Evolutionary conservation across 2,888 invertebrate species (phyloP).

Genomic region (Standfussiana lucernea): DNA sequence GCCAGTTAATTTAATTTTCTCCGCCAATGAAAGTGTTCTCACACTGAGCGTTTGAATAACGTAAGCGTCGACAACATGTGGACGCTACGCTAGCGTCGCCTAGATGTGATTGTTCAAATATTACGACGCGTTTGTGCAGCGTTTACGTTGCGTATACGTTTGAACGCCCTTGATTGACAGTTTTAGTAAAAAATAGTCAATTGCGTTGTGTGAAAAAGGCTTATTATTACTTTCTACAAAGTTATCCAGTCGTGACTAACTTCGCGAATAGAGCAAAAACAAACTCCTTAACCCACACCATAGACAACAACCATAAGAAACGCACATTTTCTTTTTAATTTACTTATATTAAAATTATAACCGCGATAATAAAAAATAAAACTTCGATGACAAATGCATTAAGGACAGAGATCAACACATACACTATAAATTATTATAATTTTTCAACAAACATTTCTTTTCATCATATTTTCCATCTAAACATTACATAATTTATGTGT

Average conservation of each 20-base stretch:
- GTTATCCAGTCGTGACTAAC: constrained; percentile 37
- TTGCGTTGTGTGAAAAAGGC: not conserved
- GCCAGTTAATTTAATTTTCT: too few relatives aligned
- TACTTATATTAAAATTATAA: constrained; percentile 36
- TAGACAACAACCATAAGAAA: constrained; percentile 62
- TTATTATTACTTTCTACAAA: not conserved
- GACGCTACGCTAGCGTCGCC: not conserved
- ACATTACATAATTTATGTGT: constrained; percentile 43
- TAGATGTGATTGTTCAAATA: not conserved
- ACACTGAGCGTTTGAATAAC: too few relatives aligned
- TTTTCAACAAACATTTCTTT: constrained; percentile 36
- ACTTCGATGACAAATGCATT: constrained; percentile 62
- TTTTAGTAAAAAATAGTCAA: not conserved
- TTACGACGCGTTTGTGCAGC: not conserved
- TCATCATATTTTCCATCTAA: constrained; percentile 30
- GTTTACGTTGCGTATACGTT: not conserved
- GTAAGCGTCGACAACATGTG: not conserved
- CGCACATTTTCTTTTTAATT: constrained; percentile 27
- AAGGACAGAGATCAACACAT: constrained; percentile 67
- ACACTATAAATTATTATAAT: constrained; percentile 36
- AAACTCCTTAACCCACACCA: constrained; percentile 59
- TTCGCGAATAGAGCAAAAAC: constrained; percentile 55
- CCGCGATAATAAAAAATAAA: constrained; percentile 38
- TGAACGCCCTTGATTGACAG: not conserved
- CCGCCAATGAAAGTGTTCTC: too few relatives aligned